Conservation (phyloP, 2,797 vertebrate species). For the Pempheris klunzingeri region DNA sequence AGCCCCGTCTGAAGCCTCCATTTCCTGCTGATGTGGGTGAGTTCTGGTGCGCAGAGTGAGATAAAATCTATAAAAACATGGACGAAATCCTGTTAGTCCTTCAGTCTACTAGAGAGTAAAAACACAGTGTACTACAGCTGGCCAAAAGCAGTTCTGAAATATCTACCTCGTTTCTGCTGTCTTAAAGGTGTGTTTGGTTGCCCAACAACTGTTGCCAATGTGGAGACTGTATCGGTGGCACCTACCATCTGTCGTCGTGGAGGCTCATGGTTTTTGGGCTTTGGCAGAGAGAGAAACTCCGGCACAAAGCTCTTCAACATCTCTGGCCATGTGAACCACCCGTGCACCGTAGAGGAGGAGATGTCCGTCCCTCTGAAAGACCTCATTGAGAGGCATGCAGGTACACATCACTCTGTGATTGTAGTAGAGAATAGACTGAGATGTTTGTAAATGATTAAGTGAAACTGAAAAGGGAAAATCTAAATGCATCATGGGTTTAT, state of each 20-base stretch:
- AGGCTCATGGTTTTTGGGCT: conserved; percentile 92
- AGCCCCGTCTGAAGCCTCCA: conserved; percentile 95
- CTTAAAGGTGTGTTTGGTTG: conserved; percentile 93
- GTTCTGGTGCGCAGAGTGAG: conserved; percentile 46
- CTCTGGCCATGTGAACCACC: conserved; percentile 94
- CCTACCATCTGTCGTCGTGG: conserved; percentile 96
- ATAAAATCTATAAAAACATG: background rate
- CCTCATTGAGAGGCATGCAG: conserved; percentile 94
- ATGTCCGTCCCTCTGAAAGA: conserved; percentile 95
- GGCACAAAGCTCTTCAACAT: conserved; percentile 99
- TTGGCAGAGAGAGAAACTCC: conserved; percentile 94
- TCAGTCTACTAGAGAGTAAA: background rate
- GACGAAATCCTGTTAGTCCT: background rate
- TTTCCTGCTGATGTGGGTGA: conserved; percentile 95
- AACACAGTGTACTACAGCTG: background rate
- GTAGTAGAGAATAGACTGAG: background rate
- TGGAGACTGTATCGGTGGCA: conserved; percentile 94
- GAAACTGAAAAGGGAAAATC: conserved; percentile 7
- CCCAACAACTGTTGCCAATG: conserved; percentile 96
- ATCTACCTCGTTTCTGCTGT: background rate
- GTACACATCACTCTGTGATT: conserved; percentile 66
- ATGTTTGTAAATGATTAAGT: background rate
- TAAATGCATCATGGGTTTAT: conserved; percentile 26
- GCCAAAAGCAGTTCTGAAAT: background rate
- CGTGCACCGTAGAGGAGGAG: conserved; percentile 97